Conservation (phyloP, 2,888 invertebrate species). For the Lutraria lutraria region DNA sequence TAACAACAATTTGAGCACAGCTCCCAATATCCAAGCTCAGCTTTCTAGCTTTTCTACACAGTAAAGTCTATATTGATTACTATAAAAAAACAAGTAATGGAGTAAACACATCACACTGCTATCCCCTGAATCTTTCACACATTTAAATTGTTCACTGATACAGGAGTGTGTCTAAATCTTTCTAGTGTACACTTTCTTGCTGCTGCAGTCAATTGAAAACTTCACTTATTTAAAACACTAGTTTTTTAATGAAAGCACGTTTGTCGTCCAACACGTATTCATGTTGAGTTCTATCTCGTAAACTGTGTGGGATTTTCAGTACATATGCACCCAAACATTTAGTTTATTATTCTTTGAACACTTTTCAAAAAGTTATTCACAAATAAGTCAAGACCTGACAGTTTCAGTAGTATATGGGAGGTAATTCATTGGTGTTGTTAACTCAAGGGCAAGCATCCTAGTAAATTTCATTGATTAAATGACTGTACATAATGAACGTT, state of each 20-base stretch:
- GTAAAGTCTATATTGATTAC: background rate
- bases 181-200: background rate
- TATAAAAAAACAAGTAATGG: conserved; percentile 14
- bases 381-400: background rate
- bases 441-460: conserved; percentile 46
- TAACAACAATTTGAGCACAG: conserved; percentile 37
- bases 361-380: conserved; percentile 15
- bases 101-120: conserved; percentile 6
- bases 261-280: background rate
- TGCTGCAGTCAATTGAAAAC: conserved; percentile 6
- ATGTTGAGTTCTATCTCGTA: background rate
- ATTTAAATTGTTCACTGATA: background rate
- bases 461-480: conserved; percentile 50
- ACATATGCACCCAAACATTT: background rate
- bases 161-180: background rate
- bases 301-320: background rate
- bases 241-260: conserved; percentile 36
- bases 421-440: conserved; percentile 23
- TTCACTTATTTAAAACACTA: conserved; percentile 26
- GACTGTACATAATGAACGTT: conserved; percentile 47
- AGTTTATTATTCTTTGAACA: conserved; percentile 22
- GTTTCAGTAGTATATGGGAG: conserved; percentile 2
- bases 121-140: conserved; percentile 14
- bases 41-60: background rate
- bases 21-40: conserved; percentile 3